A percentile compares a stretch with the other conserved stretches of the same genome.
Conservation (phyloP, 2,888 invertebrate species). For the Amitus sp. region DNA sequence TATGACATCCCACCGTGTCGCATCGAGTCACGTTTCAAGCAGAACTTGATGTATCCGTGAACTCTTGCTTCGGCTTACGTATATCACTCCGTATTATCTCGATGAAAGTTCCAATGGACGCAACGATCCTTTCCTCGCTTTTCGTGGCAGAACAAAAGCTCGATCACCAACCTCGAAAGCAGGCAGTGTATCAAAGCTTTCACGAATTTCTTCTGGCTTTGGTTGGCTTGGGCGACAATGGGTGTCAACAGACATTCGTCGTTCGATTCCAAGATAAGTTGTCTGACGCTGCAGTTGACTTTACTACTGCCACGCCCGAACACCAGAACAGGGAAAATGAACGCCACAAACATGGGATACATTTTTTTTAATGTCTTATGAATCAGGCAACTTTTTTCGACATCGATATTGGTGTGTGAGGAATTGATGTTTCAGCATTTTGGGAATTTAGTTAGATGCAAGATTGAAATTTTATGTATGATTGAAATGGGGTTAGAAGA, state of each 20-base stretch:
- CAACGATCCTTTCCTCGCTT: no score
- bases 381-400: no score
- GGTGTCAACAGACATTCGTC: slow-evolving; percentile 13
- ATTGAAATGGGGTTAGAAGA: no score
- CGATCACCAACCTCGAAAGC: slow-evolving; percentile 39
- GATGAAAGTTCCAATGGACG: slow-evolving; percentile 19
- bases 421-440: no score
- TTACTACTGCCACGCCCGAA: slow-evolving; percentile 51
- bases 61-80: slow-evolving; percentile 16
- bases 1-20: slow-evolving; percentile 40
- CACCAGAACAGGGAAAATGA: background rate
- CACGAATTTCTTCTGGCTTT: slow-evolving; percentile 46
- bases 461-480: no score
- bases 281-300: slow-evolving; percentile 52
- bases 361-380: background rate
- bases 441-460: no score
- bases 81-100: slow-evolving; percentile 1
- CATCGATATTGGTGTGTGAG: no score
- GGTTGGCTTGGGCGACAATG: slow-evolving; percentile 28
- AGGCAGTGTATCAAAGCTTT: slow-evolving; percentile 36
- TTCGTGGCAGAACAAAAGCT: no score
- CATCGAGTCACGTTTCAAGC: slow-evolving; percentile 46
- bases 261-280: slow-evolving; percentile 13
- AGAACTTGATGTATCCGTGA: slow-evolving; percentile 40
- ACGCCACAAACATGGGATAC: background rate